phyloP scores from a whole-genome alignment of 2,113 vertebrate genomes.

The Nothoprocta perdicaria region DNA sequence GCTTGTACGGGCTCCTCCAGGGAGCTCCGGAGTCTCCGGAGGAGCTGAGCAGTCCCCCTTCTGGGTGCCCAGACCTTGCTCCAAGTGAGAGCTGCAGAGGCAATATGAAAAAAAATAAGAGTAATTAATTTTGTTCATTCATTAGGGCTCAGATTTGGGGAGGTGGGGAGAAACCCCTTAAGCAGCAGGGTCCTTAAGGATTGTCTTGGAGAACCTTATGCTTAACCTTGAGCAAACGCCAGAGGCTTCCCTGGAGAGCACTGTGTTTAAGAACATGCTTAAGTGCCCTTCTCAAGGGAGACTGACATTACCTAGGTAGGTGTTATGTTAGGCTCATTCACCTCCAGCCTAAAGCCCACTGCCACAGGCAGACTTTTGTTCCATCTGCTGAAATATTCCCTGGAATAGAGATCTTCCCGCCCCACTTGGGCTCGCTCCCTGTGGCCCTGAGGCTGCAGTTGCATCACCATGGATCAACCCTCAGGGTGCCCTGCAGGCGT shows the following conservation, averaged over 20 bases:
- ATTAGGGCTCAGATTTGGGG: neutral
- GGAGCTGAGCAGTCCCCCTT: neutral
- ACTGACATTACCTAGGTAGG: neutral
- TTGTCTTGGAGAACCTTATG: neutral
- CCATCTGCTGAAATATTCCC: neutral
- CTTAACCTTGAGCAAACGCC: conserved; percentile 14
- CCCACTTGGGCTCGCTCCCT: neutral
- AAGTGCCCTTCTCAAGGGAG: conserved; percentile 43
- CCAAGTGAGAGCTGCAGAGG: neutral
- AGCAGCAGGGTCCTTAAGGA: conserved; percentile 17
- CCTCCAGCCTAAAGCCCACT: conserved; percentile 16
- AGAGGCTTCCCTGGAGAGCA: conserved; percentile 33
- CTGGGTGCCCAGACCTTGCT: neutral
- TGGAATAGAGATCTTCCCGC: neutral
- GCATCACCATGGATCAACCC: neutral
- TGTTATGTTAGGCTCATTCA: neutral
- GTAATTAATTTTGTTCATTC: neutral
- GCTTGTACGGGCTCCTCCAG: neutral
- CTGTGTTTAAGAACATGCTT: conserved; percentile 17
- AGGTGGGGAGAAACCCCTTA: neutral
- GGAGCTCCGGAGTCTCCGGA: neutral
- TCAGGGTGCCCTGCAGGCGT: neutral
- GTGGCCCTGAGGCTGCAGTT: neutral
- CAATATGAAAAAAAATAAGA: conserved; percentile 2
- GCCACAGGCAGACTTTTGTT: neutral